phyloP scores from a whole-genome alignment of 2,113 vertebrate species.

The Paramisgurnus dabryanus region DNA sequence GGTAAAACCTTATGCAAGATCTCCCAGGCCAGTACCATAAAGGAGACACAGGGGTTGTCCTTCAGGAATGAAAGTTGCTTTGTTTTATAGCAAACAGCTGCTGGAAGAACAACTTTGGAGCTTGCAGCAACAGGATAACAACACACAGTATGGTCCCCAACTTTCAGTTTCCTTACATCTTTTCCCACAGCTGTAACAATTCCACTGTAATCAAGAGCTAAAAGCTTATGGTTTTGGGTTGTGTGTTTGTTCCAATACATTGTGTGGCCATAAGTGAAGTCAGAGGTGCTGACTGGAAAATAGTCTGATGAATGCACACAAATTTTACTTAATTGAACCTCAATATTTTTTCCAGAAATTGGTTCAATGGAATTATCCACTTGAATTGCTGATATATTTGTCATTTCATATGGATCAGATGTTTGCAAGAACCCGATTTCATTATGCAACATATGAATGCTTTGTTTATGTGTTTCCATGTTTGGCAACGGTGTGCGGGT shows the following conservation, averaged over 20 bases:
- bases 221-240: slow-evolving; percentile 73
- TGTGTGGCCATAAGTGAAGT: slow-evolving; percentile 73
- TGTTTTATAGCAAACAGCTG: slow-evolving; percentile 74
- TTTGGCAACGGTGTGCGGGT: slow-evolving; percentile 64
- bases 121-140: slow-evolving; percentile 80
- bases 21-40: slow-evolving; percentile 69
- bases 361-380: neutral
- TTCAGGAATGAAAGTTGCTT: slow-evolving; percentile 73
- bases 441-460: slow-evolving; percentile 46
- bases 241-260: slow-evolving; percentile 81
- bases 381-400: slow-evolving; percentile 69
- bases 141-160: slow-evolving; percentile 77
- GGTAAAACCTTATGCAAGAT: slow-evolving; percentile 73
- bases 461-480: slow-evolving; percentile 17
- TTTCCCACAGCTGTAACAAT: slow-evolving; percentile 76
- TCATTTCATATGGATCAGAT: slow-evolving; percentile 67
- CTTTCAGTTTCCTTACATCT: slow-evolving; percentile 78
- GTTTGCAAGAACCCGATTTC: slow-evolving; percentile 74
- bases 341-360: slow-evolving; percentile 58
- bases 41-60: slow-evolving; percentile 72
- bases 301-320: slow-evolving; percentile 85
- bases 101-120: slow-evolving; percentile 74
- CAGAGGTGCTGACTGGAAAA: slow-evolving; percentile 80
- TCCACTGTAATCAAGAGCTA: slow-evolving; percentile 83
- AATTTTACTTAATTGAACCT: slow-evolving; percentile 75